Evolutionary conservation across 2,797 vertebrate genomes (phyloP), one percentile per base, ranked within the genome.

Genomic region (Ptychadena robeensis): DNA sequence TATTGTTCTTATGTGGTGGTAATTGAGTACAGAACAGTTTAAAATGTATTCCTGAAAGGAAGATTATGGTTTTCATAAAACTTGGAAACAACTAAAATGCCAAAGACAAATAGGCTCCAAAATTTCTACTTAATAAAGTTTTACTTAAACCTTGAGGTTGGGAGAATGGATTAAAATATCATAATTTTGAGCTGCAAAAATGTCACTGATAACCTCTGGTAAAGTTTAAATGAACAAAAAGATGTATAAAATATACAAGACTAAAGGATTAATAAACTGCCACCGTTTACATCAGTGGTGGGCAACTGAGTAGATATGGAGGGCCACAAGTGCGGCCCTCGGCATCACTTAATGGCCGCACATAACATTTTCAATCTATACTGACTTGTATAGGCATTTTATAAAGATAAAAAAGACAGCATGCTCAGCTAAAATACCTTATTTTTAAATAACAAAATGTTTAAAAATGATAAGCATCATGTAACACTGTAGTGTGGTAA

Each of bases 41-140:
- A 74, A 73, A 82, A 69, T 77, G 28, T 71, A 77, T 69, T 76
- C 61, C n/a, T 77, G 35, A 77, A 82, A 82, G 57, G 59, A 71
- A 64, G 73, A 64, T 77, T 48, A 65, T 76, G 73, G 25, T 68
- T 82, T 83, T 78, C 67, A 72, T 78, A 78, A 83, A 78, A 65
- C 53, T 73, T 83, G 81, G 81, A 83, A 71, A 71, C 65, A 72
- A 38, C 38, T 72, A 83, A 72, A 78, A 83, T 83, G 69, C 68
- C 74, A 57, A 28, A 78, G 34, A 68, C 53, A 67, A 70, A 76
- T n/a, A 76, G 61, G 12, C 63, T 69, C 22, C 30, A 44, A 61
- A 76, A 76, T 64, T 77, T 71, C 30, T 8, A 72, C 1, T 38
- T 57, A 78, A 77, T 77, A 53, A 25, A 77, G 14, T 72, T 70